Conservation (phyloP, 2,113 vertebrate species). For the Dicaeum eximium region DNA sequence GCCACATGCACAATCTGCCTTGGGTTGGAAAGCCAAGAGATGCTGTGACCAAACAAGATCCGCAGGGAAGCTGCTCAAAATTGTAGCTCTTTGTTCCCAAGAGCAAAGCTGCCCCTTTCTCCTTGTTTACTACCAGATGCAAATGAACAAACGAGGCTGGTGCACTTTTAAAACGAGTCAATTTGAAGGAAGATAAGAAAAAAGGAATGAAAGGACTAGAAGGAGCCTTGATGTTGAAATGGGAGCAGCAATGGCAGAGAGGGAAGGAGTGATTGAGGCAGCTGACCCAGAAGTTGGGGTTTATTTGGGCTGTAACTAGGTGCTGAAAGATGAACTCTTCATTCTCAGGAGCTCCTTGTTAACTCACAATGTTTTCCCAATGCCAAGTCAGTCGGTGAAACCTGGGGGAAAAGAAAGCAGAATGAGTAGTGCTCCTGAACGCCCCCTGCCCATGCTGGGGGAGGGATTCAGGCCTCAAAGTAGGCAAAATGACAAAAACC, state of each 20-base stretch:
- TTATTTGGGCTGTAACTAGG: not conserved
- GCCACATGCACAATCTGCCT: constrained; percentile 61
- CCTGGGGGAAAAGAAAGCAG: not conserved
- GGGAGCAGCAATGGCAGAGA: not conserved
- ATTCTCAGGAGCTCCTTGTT: not conserved
- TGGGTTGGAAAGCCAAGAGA: constrained; percentile 55
- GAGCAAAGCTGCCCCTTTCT: constrained; percentile 32
- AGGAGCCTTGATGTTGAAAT: not conserved
- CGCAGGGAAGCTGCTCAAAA: constrained; percentile 11
- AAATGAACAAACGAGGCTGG: not conserved
- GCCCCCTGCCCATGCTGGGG: too few species aligned
- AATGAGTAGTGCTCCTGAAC: too few species aligned
- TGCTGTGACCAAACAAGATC: constrained; percentile 39
- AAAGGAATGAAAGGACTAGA: not conserved
- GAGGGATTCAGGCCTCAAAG: not conserved
- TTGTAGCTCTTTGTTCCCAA: constrained; percentile 14
- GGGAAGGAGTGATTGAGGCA: not conserved
- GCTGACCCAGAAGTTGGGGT: not conserved
- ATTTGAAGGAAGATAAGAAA: not conserved
- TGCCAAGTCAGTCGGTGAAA: not conserved
- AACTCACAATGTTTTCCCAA: not conserved
- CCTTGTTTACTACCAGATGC: not conserved
- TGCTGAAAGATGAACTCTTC: not conserved
- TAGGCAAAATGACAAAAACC: not conserved
- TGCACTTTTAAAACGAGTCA: not conserved